phyloP scores from a whole-genome alignment of 2,113 vertebrate species.

The Amphilophus citrinellus region DNA sequence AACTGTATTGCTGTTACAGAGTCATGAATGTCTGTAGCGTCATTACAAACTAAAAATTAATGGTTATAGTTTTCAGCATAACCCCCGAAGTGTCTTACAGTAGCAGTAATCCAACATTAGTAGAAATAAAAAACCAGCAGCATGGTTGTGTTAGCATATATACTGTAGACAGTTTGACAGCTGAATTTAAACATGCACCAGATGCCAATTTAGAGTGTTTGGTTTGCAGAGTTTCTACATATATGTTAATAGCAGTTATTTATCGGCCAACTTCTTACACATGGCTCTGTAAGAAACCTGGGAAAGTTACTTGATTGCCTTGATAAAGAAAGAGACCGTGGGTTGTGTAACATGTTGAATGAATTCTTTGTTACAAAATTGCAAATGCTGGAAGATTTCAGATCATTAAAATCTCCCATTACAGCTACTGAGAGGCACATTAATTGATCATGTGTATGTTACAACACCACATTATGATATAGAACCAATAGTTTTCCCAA shows the following conservation, averaged over 20 bases:
- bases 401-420: neutral
- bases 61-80: too few species aligned
- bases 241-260: neutral
- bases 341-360: neutral
- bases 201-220: neutral
- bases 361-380: too few species aligned
- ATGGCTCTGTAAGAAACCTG: neutral
- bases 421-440: neutral
- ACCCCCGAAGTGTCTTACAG: too few species aligned
- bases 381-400: too few species aligned
- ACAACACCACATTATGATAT: neutral
- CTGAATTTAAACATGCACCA: neutral
- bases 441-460: neutral
- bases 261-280: neutral
- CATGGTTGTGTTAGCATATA: too few species aligned
- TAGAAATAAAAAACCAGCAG: too few species aligned
- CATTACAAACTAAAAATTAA: neutral
- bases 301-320: neutral
- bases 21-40: neutral
- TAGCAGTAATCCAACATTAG: too few species aligned
- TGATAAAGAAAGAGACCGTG: neutral
- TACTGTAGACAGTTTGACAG: neutral
- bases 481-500: neutral
- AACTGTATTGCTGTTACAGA: conserved; percentile 7
- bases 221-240: neutral